phyloP scores from a whole-genome alignment of 1,140 invertebrate genomes.

The Panagrolaimus sp. region DNA sequence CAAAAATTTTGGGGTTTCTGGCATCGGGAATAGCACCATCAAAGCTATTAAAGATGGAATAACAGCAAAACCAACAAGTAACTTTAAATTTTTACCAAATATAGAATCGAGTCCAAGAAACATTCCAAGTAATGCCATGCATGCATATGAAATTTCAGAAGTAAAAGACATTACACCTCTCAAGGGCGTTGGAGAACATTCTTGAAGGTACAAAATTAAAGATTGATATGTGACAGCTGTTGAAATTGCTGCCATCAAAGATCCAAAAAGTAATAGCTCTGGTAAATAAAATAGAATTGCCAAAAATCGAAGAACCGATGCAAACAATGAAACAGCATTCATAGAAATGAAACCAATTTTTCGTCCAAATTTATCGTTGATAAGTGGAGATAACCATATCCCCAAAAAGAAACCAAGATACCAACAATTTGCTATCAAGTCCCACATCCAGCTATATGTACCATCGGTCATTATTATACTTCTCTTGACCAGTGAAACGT shows the following conservation, averaged over 20 bases:
- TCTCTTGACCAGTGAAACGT: neutral
- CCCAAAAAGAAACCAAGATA: neutral
- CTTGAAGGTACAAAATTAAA: conserved; percentile 31
- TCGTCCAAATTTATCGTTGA: neutral
- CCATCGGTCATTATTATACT: neutral
- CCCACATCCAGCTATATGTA: neutral
- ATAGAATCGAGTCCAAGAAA: conserved; percentile 32
- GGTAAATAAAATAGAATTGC: neutral
- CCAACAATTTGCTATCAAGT: neutral
- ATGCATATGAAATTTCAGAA: conserved; percentile 25
- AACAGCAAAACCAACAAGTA: conserved; percentile 29
- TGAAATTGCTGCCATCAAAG: conserved; percentile 30
- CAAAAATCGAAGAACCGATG: neutral
- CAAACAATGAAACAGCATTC: conserved; percentile 1
- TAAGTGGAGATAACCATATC: neutral
- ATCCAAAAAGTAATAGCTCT: neutral
- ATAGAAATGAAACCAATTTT: conserved; percentile 9
- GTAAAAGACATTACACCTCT: conserved; percentile 23
- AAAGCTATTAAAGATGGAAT: conserved; percentile 29
- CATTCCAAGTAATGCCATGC: conserved; percentile 24
- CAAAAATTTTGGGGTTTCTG: conserved; percentile 36
- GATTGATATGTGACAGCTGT: conserved; percentile 40
- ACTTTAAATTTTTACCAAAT: conserved; percentile 24
- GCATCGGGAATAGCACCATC: conserved; percentile 27
- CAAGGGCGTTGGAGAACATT: conserved; percentile 31